Evolutionary conservation across 2,113 vertebrate genomes (phyloP), one percentile per base, ranked within the genome.

Genomic region (Centropus unirufus): DNA sequence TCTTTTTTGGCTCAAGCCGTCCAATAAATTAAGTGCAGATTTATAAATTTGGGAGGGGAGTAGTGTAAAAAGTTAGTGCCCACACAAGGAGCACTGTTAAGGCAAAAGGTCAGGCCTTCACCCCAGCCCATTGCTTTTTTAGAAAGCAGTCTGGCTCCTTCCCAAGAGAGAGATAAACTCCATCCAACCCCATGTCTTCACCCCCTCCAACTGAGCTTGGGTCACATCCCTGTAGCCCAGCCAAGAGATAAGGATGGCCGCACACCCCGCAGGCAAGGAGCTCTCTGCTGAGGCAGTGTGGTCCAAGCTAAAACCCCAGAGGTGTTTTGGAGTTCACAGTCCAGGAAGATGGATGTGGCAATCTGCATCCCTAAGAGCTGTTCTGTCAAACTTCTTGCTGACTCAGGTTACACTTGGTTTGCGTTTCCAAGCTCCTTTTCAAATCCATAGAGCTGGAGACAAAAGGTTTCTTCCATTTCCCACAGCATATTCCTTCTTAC

Each of bases 331-430:
- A 92, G 95, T 94, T 97, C 93, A 89, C 83, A 78, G 49, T 83
- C 69, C 86, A 3, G 58, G 24, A 91, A 93, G 90, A 97, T 96
- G 88, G 89, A 97, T 96, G 92, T 86, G 92, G 69, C 86, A 75
- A 1, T 54, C 86, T 54, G 44, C 17, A 40, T 86, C 92, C 91
- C 80, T 34, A 6, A 72, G 94, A 96, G 83, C 76, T 78, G 17
- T 40, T 70, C 2, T 76, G 89, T 94, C 93, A 84, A 39, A 72
- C 76, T 95, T 90, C 88, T 93, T 89, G 93, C 95, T 96, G 96
- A 96, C 88, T 96, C 94, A 92, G 95, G 90, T 93, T 96, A 94
- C 90, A 78, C 90, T 96, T 83, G 89, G 87, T 91, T 95, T 94
- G 91, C 87, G 79, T 93, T 97, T 95, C 95, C 93, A 73, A 91